Conservation (phyloP, 2,797 vertebrate genomes). For the Amblyraja radiata region DNA sequence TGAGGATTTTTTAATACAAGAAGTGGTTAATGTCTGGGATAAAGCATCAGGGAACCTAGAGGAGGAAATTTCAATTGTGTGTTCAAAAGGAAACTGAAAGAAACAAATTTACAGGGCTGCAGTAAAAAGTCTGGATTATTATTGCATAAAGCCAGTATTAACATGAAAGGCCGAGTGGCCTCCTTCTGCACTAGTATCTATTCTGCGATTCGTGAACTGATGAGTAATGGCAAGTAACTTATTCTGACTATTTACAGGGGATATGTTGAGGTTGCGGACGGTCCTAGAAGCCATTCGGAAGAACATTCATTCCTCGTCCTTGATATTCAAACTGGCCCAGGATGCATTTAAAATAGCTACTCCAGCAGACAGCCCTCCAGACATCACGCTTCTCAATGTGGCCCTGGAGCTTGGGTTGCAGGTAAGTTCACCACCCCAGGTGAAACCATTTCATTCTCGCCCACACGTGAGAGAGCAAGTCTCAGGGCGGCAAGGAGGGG, state of each 20-base stretch:
- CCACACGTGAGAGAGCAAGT: neutral
- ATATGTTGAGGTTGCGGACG: conserved; percentile 85
- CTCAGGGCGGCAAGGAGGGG: neutral
- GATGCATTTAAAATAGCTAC: conserved; percentile 97
- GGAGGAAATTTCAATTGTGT: no score
- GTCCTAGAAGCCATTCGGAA: conserved; percentile 96
- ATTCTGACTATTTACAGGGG: conserved; percentile 59
- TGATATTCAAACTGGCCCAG: conserved; percentile 96
- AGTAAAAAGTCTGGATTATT: no score
- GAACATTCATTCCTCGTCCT: conserved; percentile 93
- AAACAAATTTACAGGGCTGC: no score
- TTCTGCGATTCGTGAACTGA: neutral
- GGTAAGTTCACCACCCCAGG: conserved; percentile 55
- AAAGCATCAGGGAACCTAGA: no score
- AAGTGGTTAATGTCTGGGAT: no score
- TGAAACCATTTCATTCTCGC: neutral
- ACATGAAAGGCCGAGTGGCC: no score
- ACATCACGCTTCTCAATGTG: conserved; percentile 90
- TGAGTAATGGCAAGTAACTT: neutral
- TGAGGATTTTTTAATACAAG: no score
- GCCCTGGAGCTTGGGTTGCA: conserved; percentile 89
- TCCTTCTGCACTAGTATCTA: no score
- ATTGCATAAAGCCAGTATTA: no score
- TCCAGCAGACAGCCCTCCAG: conserved; percentile 80
- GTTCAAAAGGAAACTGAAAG: no score